These are phyloP conservation scores for Rhabdomys dilectus DNA, from an alignment of 2,113 vertebrate species.

Conservation along the genomic window DNA sequence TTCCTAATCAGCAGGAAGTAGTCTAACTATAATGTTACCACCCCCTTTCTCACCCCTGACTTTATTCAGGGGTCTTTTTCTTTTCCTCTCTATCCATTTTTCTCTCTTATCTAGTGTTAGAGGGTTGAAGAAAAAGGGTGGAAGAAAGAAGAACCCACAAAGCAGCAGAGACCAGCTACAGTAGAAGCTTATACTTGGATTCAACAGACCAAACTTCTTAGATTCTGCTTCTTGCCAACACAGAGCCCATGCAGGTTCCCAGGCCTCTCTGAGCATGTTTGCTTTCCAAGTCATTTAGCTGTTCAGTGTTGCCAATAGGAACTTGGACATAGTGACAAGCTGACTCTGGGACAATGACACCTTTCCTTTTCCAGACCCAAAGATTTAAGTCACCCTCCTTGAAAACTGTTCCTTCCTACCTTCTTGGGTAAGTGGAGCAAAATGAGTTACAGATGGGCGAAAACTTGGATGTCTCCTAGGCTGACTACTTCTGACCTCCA, in stretches of 20 bases:
- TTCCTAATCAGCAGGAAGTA: too few species aligned
- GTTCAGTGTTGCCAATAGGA: neutral
- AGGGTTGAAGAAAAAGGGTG: too few species aligned
- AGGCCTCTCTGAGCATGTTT: neutral
- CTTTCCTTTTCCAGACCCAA: neutral
- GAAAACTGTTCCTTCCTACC: rapidly evolving
- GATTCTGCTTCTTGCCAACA: neutral
- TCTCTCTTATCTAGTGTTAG: too few species aligned
- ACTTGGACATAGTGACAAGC: neutral
- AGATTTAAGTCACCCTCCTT: neutral
- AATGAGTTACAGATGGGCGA: neutral
- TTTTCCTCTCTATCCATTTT: too few species aligned
- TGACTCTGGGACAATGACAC: neutral
- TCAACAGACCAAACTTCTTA: neutral
- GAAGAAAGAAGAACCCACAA: too few species aligned
- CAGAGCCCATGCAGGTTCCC: neutral
- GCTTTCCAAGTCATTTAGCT: neutral
- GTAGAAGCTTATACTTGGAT: neutral
- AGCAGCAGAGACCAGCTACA: too few species aligned
- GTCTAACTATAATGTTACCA: too few species aligned
- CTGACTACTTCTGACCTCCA: rapidly evolving
- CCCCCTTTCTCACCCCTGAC: too few species aligned
- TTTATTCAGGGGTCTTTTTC: too few species aligned
- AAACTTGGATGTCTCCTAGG: neutral
- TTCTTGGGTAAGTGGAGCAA: neutral